Evolutionary conservation across 2,888 invertebrate species (phyloP), one percentile per base, ranked within the genome.

Genomic region (Suillia variegata): DNA sequence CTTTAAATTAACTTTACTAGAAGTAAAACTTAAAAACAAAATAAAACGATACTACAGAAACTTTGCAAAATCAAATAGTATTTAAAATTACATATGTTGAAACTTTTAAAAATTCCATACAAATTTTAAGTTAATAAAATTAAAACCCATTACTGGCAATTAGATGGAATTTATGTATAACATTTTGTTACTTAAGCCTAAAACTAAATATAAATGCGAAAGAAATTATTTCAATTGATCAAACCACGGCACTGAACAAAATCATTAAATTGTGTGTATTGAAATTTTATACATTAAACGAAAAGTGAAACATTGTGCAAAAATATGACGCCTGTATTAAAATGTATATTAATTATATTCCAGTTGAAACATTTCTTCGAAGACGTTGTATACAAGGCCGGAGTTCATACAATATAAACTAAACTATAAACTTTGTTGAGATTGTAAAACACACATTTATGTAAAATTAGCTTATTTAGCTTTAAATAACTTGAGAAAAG

Each of bases 211-310:
- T n/a, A n/a, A n/a, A n/a, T n/a, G n/a, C n/a, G n/a, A n/a, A n/a
- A n/a, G n/a, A n/a, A n/a, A n/a, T n/a, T n/a, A n/a, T n/a, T n/a
- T n/a, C n/a, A n/a, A 62, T 57, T 60, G 45, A 34, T n/a, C 54
- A 53, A 8, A 20, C 15, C 15, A n/a, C n/a, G n/a, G n/a, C n/a
- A 31, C n/a, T 24, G 20, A 20, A 34, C 34, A 50, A 13, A 42
- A 50, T 45, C 13, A 57, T 59, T 58, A 62, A 59, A 62, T 62
- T 64, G 62, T 60, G 58, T 59, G 60, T 62, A 60, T 56, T 56
- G 34, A 31, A 33, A 58, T 47, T 48, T 55, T 54, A 55, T 55
- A 57, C 34, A 57, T 58, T 26, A 52, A 61, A 50, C 47, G 56
- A 54, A 49, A 31, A 20, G 21, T 33, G 24, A 50, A 18, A 34